Evolutionary conservation across 2,797 vertebrate genomes (phyloP).

Genomic region (Sylvia borin): DNA sequence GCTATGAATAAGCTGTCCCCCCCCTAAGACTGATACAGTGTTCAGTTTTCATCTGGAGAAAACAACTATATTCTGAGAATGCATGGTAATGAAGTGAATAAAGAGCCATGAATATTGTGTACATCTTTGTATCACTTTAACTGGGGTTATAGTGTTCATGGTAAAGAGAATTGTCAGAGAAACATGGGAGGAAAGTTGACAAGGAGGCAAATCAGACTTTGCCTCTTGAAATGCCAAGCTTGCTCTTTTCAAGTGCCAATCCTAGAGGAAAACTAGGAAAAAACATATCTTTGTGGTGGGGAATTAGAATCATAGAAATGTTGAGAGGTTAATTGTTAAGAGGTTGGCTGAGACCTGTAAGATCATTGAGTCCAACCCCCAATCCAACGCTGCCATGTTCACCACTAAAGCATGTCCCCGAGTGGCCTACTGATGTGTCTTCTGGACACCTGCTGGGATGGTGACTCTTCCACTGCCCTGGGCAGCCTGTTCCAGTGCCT

Average conservation of each 20-base stretch:
- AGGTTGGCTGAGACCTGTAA: not conserved
- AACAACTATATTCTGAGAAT: conserved; percentile 51
- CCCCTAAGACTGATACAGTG: not conserved
- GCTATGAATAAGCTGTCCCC: not conserved
- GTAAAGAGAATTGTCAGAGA: conserved; percentile 19
- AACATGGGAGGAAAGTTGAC: not conserved
- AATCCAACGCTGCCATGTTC: not conserved
- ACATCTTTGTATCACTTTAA: conserved; percentile 22
- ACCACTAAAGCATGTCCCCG: not conserved
- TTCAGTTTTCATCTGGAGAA: conserved; percentile 20
- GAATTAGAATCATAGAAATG: not conserved
- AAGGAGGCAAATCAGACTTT: not conserved
- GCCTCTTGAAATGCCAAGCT: conserved; percentile 20
- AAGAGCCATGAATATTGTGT: not conserved
- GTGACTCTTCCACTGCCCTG: not conserved
- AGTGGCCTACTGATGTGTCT: not conserved
- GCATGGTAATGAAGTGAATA: conserved; percentile 16
- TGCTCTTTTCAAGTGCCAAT: conserved; percentile 34
- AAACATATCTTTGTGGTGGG: not conserved
- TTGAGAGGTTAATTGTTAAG: not conserved
- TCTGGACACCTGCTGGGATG: not conserved
- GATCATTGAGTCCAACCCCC: not conserved
- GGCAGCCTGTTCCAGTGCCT: not conserved
- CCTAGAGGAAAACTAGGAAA: conserved; percentile 32
- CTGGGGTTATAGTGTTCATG: conserved; percentile 1